These are phyloP conservation scores for Salmo trutta DNA, from an alignment of 2,797 vertebrate species.

Conservation along the genomic window DNA sequence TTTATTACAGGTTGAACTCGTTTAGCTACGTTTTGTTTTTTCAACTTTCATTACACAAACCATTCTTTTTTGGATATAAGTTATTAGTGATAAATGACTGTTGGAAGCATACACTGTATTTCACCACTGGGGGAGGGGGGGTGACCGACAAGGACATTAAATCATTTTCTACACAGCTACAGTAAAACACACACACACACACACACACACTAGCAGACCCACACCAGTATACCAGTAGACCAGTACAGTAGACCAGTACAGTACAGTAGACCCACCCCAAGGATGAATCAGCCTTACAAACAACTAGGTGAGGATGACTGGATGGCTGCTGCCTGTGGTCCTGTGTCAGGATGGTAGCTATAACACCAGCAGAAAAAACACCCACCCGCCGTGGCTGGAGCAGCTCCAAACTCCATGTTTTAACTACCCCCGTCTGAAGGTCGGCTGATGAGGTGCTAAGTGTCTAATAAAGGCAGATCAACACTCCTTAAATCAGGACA, in stretches of 20 bases:
- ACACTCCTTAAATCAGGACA: slow-evolving; percentile 1
- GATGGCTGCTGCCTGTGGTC: neutral
- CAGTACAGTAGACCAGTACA: no score
- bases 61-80: slow-evolving; percentile 57
- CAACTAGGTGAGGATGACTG: neutral
- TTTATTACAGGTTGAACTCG: slow-evolving; percentile 71
- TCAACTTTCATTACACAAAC: slow-evolving; percentile 63
- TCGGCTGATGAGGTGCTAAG: slow-evolving; percentile 9
- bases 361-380: neutral
- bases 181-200: neutral
- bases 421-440: neutral
- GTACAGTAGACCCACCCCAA: neutral
- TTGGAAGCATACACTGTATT: slow-evolving; percentile 28
- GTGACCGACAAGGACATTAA: neutral
- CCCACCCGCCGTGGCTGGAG: neutral
- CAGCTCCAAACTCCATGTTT: neutral
- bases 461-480: slow-evolving; percentile 11
- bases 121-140: slow-evolving; percentile 38
- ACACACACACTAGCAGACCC: neutral
- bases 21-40: slow-evolving; percentile 48
- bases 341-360: neutral
- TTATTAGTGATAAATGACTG: slow-evolving; percentile 65
- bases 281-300: neutral
- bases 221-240: neutral
- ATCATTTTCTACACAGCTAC: neutral